These are phyloP conservation scores for Poeciliopsis turrubarensis DNA, from an alignment of 2,113 vertebrate genomes.

Conservation along the genomic window DNA sequence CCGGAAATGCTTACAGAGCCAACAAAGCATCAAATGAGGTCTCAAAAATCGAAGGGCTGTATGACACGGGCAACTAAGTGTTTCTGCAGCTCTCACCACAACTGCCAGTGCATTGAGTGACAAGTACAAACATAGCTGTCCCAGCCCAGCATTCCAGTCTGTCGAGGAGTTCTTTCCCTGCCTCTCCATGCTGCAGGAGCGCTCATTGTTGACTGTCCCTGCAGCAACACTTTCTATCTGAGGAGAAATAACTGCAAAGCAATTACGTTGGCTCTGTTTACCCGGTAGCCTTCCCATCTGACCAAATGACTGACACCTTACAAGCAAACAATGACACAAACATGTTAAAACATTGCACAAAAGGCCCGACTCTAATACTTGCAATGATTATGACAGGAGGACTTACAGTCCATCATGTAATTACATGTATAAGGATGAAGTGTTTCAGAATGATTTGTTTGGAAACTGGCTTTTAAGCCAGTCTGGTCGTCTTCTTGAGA, in stretches of 20 bases:
- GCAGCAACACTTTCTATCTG: conserved; percentile 18
- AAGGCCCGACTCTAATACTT: neutral
- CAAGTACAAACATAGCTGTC: conserved; percentile 77
- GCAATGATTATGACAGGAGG: conserved; percentile 32
- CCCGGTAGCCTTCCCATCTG: conserved; percentile 10
- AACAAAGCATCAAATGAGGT: conserved; percentile 74
- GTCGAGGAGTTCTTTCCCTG: conserved; percentile 45
- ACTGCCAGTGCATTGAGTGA: conserved; percentile 73
- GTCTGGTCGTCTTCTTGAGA: conserved; percentile 32
- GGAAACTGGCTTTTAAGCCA: conserved; percentile 24
- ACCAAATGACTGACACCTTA: conserved; percentile 46
- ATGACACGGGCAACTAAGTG: conserved; percentile 66
- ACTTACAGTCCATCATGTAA: conserved; percentile 30
- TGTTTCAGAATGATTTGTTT: conserved; percentile 18
- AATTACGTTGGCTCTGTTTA: conserved; percentile 37
- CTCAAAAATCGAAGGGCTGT: conserved; percentile 72
- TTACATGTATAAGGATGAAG: conserved; percentile 44
- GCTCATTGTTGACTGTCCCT: conserved; percentile 29
- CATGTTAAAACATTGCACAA: conserved; percentile 27
- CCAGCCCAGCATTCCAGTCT: conserved; percentile 58
- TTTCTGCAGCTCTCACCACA: conserved; percentile 70
- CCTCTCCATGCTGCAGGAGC: conserved; percentile 40
- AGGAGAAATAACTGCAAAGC: conserved; percentile 30
- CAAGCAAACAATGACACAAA: conserved; percentile 43
- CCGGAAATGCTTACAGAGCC: conserved; percentile 76